These are phyloP conservation scores for Dendrolimus pini DNA, from an alignment of 2,888 invertebrate species.

Conservation along the genomic window DNA sequence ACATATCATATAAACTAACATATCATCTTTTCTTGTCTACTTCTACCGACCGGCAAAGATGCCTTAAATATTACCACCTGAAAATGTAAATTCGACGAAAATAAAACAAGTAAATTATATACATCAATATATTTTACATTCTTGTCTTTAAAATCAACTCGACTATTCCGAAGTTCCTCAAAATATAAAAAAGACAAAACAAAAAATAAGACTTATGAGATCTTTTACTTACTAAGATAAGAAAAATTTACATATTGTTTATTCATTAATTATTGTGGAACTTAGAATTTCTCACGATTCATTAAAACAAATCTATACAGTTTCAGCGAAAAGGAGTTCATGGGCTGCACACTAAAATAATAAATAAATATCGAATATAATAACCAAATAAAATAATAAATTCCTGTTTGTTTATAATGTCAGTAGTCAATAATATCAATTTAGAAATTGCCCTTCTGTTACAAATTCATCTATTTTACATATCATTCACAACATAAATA, in stretches of 20 bases:
- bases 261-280: conserved; percentile 67
- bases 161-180: conserved; percentile 73
- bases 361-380: too few relatives aligned
- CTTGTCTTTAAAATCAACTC: conserved; percentile 77
- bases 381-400: too few relatives aligned
- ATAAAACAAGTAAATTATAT: conserved; percentile 59
- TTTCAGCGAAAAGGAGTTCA: conserved; percentile 48
- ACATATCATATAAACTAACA: too few relatives aligned
- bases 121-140: conserved; percentile 77
- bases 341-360: conserved; percentile 9
- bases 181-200: conserved; percentile 77
- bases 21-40: too few relatives aligned
- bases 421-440: too few relatives aligned
- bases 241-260: conserved; percentile 69
- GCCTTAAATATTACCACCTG: too few relatives aligned
- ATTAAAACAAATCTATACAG: conserved; percentile 36
- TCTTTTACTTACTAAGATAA: conserved; percentile 76
- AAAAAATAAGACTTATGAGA: conserved; percentile 76
- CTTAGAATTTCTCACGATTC: conserved; percentile 66
- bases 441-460: too few relatives aligned
- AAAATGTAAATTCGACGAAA: conserved; percentile 9
- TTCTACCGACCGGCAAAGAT: too few relatives aligned
- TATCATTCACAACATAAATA: too few relatives aligned
- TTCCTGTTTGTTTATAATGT: too few relatives aligned
- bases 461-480: too few relatives aligned